phyloP scores from a whole-genome alignment of 2,797 vertebrate genomes.

The Cyclura pinguis region DNA sequence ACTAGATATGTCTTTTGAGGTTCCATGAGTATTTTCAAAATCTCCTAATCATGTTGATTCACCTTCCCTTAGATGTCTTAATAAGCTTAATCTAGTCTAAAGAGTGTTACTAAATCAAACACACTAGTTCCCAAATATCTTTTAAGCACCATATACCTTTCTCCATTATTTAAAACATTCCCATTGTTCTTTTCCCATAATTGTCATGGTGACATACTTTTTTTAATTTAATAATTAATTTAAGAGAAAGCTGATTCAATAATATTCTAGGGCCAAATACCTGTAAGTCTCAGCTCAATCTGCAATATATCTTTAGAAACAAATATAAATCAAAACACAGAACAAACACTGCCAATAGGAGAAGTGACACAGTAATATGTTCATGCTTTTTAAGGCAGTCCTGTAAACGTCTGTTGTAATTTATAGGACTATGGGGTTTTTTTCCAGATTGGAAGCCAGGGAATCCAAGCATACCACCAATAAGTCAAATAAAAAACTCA shows the following conservation, averaged over 20 bases:
- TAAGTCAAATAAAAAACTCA: slow-evolving; percentile 80
- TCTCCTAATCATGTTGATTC: neutral
- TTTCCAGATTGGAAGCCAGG: slow-evolving; percentile 75
- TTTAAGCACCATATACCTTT: neutral
- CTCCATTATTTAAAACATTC: neutral
- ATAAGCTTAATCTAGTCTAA: neutral
- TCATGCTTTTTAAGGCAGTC: slow-evolving; percentile 60
- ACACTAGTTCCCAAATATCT: neutral
- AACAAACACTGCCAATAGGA: slow-evolving; percentile 65
- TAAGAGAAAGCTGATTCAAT: neutral
- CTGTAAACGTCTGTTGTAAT: neutral
- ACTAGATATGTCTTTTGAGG: neutral
- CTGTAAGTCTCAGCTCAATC: neutral
- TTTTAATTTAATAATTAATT: neutral
- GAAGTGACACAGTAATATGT: slow-evolving; percentile 65
- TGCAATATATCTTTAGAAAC: neutral
- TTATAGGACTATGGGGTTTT: slow-evolving; percentile 64
- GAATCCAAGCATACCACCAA: slow-evolving; percentile 80
- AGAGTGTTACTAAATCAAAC: neutral
- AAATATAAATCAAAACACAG: slow-evolving; percentile 29
- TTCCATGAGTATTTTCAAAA: neutral
- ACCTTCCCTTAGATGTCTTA: neutral
- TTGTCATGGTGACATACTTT: neutral
- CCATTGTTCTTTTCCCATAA: neutral
- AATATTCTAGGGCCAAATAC: neutral